Evolutionary conservation across 2,797 vertebrate species (phyloP).

Genomic region (Sebastes dallii): DNA sequence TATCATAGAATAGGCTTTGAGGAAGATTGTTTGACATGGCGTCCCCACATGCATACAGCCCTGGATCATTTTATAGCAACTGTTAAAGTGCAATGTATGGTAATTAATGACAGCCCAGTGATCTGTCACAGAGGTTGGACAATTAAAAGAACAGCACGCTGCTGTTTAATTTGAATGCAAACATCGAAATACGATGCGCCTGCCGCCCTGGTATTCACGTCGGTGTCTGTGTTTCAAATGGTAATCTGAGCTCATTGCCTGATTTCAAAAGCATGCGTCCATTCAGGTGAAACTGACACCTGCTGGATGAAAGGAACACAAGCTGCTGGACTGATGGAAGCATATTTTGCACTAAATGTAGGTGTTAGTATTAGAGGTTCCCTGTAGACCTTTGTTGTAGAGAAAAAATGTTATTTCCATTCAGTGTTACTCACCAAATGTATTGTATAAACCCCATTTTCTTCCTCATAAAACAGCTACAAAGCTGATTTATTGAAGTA

Average conservation of each 20-base stretch:
- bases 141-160: neutral
- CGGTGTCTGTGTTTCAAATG: conserved; percentile 30
- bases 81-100: neutral
- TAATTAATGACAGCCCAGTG: neutral
- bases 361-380: neutral
- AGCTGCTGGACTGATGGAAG: neutral
- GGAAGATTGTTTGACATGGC: conserved; percentile 1
- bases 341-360: neutral
- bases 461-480: neutral
- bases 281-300: conserved; percentile 25
- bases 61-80: neutral
- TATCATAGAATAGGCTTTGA: conserved; percentile 17
- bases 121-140: conserved; percentile 9
- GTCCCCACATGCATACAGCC: neutral
- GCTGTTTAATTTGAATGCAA: neutral
- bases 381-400: neutral
- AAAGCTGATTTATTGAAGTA: neutral
- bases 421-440: neutral
- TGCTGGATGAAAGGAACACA: conserved; percentile 22
- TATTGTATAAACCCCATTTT: neutral
- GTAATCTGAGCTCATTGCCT: conserved; percentile 30
- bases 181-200: neutral
- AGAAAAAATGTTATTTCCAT: neutral
- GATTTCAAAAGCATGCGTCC: conserved; percentile 31
- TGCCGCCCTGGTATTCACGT: neutral